Percentiles rank a stretch among this genome's conserved stretches.
phyloP scores from a whole-genome alignment of 2,888 invertebrate species.

The Belgica antarctica region DNA sequence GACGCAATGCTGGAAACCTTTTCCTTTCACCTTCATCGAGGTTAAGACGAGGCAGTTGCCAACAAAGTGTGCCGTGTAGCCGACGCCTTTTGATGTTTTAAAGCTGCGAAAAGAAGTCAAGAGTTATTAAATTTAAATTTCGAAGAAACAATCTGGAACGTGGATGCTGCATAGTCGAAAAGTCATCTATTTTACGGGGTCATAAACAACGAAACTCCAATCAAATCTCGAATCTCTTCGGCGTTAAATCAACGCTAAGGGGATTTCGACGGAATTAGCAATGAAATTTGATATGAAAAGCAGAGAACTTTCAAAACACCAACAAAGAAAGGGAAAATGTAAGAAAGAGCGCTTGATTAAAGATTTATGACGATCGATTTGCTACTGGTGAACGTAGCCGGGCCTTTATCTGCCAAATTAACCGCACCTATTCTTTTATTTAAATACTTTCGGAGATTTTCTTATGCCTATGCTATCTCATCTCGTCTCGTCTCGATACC shows the following conservation, averaged over 20 bases:
- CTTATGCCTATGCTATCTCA: neutral
- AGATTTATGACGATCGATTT: slow-evolving; percentile 19
- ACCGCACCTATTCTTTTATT: slow-evolving; percentile 8
- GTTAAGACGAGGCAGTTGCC: slow-evolving; percentile 98
- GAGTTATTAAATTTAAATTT: slow-evolving; percentile 42
- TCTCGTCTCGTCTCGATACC: neutral
- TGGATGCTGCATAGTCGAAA: too few species aligned
- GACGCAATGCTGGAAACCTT: slow-evolving; percentile 99
- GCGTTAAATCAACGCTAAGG: neutral
- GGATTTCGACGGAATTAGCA: neutral
- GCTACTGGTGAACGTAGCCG: neutral
- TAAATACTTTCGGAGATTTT: slow-evolving; percentile 1
- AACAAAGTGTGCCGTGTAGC: slow-evolving; percentile 98
- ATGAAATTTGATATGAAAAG: neutral
- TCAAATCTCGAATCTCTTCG: neutral
- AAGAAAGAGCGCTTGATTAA: neutral
- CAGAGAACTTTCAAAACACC: too few species aligned
- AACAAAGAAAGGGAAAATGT: neutral
- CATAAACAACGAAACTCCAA: too few species aligned
- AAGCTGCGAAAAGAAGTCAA: slow-evolving; percentile 64
- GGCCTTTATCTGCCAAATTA: slow-evolving; percentile 16
- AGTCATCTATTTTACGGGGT: too few species aligned
- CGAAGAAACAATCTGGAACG: slow-evolving; percentile 8
- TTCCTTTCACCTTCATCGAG: slow-evolving; percentile 97
- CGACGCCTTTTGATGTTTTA: slow-evolving; percentile 97